Conservation (phyloP, 2,797 vertebrate species). For the Menidia menidia region DNA sequence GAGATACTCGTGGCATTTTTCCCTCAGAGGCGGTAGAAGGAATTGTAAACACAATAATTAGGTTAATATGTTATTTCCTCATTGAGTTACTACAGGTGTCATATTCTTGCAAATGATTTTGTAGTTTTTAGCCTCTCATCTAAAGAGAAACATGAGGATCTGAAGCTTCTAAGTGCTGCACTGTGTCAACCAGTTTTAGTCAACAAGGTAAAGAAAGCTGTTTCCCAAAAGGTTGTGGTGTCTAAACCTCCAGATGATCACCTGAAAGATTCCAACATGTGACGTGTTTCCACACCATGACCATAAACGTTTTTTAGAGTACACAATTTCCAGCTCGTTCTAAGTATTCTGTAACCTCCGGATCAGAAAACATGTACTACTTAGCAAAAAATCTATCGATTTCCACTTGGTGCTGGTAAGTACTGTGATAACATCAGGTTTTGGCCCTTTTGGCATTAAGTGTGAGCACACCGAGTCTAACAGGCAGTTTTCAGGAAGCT, state of each 20-base stretch:
- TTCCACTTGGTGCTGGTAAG: not conserved
- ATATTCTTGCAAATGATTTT: not conserved
- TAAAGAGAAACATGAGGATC: constrained; percentile 6
- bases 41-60: not conserved
- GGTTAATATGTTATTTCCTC: constrained; percentile 1
- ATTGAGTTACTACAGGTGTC: not conserved
- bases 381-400: not conserved
- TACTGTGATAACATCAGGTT: not conserved
- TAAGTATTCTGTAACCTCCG: not conserved
- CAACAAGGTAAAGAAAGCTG: constrained; percentile 2
- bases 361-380: no score
- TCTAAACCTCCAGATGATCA: no score
- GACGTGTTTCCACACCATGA: not conserved
- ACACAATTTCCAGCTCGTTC: not conserved
- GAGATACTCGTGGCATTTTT: not conserved
- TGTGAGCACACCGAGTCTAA: constrained; percentile 1
- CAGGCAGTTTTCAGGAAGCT: not conserved
- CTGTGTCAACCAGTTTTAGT: constrained; percentile 13
- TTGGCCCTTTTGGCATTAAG: not conserved
- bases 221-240: not conserved
- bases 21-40: not conserved
- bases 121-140: not conserved
- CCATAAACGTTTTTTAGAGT: no score
- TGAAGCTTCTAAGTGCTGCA: constrained; percentile 13
- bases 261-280: not conserved